Conservation (phyloP, 1,140 invertebrate genomes). For the Temnothorax nylanderi region DNA sequence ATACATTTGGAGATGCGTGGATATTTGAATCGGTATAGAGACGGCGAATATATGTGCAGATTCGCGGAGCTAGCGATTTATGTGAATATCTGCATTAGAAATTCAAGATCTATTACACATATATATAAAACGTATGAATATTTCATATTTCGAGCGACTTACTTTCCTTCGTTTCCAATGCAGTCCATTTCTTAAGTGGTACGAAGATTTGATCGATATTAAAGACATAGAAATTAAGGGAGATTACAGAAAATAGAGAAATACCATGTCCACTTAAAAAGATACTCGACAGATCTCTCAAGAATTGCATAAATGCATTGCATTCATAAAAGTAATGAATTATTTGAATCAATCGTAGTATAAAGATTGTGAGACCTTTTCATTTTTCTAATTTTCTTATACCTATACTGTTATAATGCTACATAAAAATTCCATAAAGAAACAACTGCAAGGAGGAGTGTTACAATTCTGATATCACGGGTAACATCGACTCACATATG, state of each 20-base stretch:
- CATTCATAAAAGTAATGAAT: background rate
- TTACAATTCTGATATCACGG: background rate
- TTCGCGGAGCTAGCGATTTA: background rate
- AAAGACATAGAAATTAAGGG: background rate
- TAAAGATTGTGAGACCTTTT: background rate
- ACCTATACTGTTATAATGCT: background rate
- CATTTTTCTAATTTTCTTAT: background rate
- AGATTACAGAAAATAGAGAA: background rate
- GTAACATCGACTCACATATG: background rate
- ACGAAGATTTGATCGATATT: background rate
- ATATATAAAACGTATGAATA: background rate
- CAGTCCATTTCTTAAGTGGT: background rate
- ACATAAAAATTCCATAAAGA: background rate
- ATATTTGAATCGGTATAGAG: slow-evolving; percentile 1
- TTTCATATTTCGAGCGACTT: background rate
- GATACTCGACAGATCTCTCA: background rate
- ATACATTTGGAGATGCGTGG: background rate
- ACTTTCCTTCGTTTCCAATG: background rate
- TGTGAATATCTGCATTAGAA: background rate
- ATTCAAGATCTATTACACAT: slow-evolving; percentile 15
- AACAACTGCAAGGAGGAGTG: background rate
- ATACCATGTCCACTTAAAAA: background rate
- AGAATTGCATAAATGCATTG: background rate
- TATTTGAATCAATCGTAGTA: background rate
- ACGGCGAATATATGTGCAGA: slow-evolving; percentile 1